Evolutionary conservation across 2,888 invertebrate species (phyloP), one percentile per base, ranked within the genome.

Genomic region (Athrips mouffetella): DNA sequence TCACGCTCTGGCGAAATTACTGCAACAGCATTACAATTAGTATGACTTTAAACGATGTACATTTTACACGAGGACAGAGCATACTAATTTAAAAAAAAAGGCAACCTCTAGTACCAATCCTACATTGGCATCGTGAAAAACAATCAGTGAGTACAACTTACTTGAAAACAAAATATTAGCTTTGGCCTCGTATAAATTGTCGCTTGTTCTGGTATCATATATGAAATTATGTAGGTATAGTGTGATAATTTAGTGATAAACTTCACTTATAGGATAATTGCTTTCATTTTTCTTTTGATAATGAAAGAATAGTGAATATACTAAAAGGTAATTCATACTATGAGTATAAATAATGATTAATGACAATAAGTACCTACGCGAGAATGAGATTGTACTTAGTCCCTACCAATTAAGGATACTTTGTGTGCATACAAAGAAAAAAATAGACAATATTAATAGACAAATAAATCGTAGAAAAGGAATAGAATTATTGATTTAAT

Each of bases 241-340:
- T n/a, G n/a, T n/a, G n/a, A n/a, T n/a, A n/a, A n/a, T n/a, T 69
- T 73, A 65, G 69, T 76, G 73, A 23, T 35, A 77, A 72, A 66
- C 58, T 62, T 70, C 66, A 62, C 66, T 68, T 71, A 69, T 72
- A 18, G 62, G 70, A 72, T 68, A 65, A 70, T 65, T 58, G 63
- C 87, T 87, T 87, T 88, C 87, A 88, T 88, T 88, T 88, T 87
- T 87, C 87, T 87, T 87, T 85, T 81, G 73, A 80, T 16, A 76
- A 76, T 63, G 65, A 63, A 66, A 59, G 64, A 65, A 65, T 76
- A 78, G 86, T 83, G 85, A 87, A 84, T 85, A 85, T 84, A 87
- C 85, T 72, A 77, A 85, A 84, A 84, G 77, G 65, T 63, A 62
- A 41, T 25, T 10, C 3, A 11, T 23, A 4, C 21, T 50, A 48